phyloP scores from a whole-genome alignment of 2,113 vertebrate genomes.

The Aphelocoma coerulescens region DNA sequence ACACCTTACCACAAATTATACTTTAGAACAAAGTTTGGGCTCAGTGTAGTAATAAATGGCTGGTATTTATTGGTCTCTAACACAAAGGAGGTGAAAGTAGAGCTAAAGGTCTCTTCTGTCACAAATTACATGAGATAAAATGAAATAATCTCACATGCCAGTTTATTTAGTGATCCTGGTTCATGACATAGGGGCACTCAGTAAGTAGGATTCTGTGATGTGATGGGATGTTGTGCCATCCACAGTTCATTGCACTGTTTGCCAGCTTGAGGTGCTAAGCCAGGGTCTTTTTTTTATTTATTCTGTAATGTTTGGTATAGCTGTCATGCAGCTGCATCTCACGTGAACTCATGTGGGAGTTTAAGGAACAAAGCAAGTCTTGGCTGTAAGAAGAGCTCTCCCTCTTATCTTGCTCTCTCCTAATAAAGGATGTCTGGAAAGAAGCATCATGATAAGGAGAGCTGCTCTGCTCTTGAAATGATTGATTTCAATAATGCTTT shows the following conservation, averaged over 20 bases:
- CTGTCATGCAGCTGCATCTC: background rate
- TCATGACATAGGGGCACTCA: background rate
- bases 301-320: background rate
- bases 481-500: constrained; percentile 53
- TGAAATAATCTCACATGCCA: background rate
- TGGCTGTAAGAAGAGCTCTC: background rate
- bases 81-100: background rate
- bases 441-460: background rate
- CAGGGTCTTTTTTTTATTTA: background rate
- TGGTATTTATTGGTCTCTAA: background rate
- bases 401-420: background rate
- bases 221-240: constrained; percentile 37
- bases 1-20: background rate
- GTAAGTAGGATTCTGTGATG: constrained; percentile 17
- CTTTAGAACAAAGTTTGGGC: background rate
- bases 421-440: constrained; percentile 16
- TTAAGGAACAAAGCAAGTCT: background rate
- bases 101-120: background rate
- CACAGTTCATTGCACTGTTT: background rate
- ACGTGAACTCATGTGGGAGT: background rate
- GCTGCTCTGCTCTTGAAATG: background rate
- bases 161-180: background rate
- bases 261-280: background rate
- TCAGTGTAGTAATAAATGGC: background rate
- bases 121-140: background rate